Percentiles rank a stretch among this genome's conserved stretches.
These are phyloP conservation scores for Vannuccia rotundouncinata DNA, from an alignment of 2,888 invertebrate genomes.

Conservation along the genomic window DNA sequence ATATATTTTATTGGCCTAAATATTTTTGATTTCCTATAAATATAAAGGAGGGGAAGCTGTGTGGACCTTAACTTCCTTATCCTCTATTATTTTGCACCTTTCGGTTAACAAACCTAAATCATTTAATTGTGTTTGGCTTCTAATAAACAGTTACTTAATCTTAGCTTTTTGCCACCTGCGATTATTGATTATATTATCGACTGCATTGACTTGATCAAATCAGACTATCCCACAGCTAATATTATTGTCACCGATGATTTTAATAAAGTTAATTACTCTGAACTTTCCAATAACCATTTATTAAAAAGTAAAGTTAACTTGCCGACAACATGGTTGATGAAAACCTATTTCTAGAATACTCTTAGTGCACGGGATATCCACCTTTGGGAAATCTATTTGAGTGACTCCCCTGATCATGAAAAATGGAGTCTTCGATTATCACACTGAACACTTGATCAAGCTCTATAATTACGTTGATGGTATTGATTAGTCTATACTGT, in stretches of 20 bases:
- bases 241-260: conserved; percentile 19
- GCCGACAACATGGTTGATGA: conserved; percentile 14
- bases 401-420: conserved; percentile 16
- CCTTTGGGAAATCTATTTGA: conserved; percentile 12
- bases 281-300: conserved; percentile 11
- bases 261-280: conserved; percentile 22
- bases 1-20: too few species aligned
- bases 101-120: conserved; percentile 16
- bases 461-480: neutral
- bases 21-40: too few species aligned
- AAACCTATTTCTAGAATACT: too few species aligned
- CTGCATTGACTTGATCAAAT: conserved; percentile 10
- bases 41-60: neutral
- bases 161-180: conserved; percentile 4
- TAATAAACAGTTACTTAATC: conserved; percentile 14
- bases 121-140: conserved; percentile 20
- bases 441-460: neutral
- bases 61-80: conserved; percentile 16
- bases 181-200: conserved; percentile 20
- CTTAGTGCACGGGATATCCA: conserved; percentile 9
- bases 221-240: neutral
- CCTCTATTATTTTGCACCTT: conserved; percentile 6
- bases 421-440: neutral
- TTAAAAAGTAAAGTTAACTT: conserved; percentile 24
- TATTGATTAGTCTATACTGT: neutral